Percentiles rank a stretch among this genome's conserved stretches.
Conservation (phyloP, 2,888 invertebrate species). For the Drosophila hamatofila region DNA sequence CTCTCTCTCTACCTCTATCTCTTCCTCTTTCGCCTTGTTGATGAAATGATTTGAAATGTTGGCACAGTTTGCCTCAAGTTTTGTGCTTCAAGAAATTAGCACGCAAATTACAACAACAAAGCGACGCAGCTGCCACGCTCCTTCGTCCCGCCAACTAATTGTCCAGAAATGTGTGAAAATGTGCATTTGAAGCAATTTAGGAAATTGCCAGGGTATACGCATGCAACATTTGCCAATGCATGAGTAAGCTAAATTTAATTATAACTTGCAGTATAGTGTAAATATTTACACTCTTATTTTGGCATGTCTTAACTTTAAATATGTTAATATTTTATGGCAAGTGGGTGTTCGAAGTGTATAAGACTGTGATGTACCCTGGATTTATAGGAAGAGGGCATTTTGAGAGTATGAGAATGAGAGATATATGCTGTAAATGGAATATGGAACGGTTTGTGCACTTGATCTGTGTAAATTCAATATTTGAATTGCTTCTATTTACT, state of each 20-base stretch:
- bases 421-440: too few species aligned
- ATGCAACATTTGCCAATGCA: not conserved
- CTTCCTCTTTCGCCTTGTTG: slow-evolving; percentile 34
- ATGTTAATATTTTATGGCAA: not conserved
- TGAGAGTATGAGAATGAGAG: too few species aligned
- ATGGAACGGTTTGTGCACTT: too few species aligned
- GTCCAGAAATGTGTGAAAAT: slow-evolving; percentile 45
- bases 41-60: slow-evolving; percentile 58
- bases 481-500: too few species aligned
- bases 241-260: not conserved
- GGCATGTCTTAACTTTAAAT: not conserved
- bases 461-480: too few species aligned
- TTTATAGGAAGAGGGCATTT: too few species aligned
- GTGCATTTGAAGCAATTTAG: slow-evolving; percentile 31
- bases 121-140: not conserved
- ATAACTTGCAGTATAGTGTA: not conserved
- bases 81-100: slow-evolving; percentile 66
- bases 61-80: slow-evolving; percentile 56
- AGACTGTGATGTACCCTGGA: not conserved
- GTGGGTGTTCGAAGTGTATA: rapidly evolving
- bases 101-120: slow-evolving; percentile 64
- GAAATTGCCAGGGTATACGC: slow-evolving; percentile 10
- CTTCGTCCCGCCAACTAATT: slow-evolving; percentile 21
- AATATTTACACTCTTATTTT: not conserved
- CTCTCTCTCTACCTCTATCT: not conserved